A percentile compares a stretch with the other conserved stretches of the same genome.
Conservation (phyloP, 2,113 vertebrate genomes). For the Tor tambroides region DNA sequence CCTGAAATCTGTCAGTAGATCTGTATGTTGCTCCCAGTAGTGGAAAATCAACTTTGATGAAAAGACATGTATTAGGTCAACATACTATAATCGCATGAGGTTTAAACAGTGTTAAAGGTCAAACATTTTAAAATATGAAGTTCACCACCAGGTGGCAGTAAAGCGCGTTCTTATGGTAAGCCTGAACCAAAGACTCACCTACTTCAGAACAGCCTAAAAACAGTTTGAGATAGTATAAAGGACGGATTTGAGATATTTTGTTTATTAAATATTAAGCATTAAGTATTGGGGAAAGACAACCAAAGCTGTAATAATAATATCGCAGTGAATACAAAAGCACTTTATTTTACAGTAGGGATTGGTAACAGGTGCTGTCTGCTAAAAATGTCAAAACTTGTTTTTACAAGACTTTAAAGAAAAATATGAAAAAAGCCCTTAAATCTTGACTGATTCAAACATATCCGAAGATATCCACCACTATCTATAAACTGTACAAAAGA, state of each 20-base stretch:
- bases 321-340: not conserved
- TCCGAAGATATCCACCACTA: not conserved
- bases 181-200: not conserved
- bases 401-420: not conserved
- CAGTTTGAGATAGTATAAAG: not conserved
- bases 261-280: not conserved
- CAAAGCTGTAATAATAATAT: not conserved
- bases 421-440: not conserved
- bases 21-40: not conserved
- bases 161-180: not conserved
- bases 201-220: not conserved
- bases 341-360: not conserved
- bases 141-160: constrained; percentile 40
- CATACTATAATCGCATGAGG: not conserved
- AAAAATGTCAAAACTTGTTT: not conserved
- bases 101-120: not conserved
- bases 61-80: constrained; percentile 7
- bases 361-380: not conserved
- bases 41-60: not conserved
- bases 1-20: constrained; percentile 7
- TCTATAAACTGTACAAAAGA: not conserved
- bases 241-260: not conserved
- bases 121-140: not conserved
- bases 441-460: not conserved
- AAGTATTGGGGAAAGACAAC: not conserved